Conservation (phyloP, 2,888 invertebrate species). For the Graphium colonna region DNA sequence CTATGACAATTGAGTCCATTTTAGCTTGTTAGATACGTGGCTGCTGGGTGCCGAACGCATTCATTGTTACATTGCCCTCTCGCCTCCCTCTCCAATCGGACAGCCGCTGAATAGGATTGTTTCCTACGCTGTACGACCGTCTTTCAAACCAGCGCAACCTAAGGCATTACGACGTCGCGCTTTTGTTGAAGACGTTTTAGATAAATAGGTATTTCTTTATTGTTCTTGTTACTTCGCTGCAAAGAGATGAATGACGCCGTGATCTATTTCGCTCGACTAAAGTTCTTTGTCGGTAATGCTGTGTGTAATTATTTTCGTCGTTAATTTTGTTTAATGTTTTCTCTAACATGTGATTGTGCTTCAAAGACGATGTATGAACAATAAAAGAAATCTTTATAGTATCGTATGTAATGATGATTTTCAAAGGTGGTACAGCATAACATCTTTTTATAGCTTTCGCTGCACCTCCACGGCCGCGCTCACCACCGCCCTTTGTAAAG, state of each 20-base stretch:
- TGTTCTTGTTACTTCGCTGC: conserved; percentile 28
- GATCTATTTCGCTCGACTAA: neutral
- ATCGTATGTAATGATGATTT: no score
- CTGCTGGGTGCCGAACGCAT: conserved; percentile 40
- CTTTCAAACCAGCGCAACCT: conserved; percentile 26
- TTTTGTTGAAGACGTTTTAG: conserved; percentile 15
- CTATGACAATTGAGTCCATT: conserved; percentile 1
- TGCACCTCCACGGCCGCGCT: no score
- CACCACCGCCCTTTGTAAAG: no score
- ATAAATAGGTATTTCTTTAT: conserved; percentile 10
- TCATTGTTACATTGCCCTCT: conserved; percentile 47
- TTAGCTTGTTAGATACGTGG: conserved; percentile 15
- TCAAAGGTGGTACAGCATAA: no score
- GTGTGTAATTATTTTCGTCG: no score
- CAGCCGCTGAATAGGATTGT: conserved; percentile 27
- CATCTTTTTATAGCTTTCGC: no score
- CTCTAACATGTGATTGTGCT: no score
- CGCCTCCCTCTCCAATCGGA: conserved; percentile 36
- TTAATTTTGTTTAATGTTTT: no score
- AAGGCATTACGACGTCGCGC: conserved; percentile 38
- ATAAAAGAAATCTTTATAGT: neutral
- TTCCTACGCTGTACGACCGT: conserved; percentile 19
- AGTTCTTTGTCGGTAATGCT: no score
- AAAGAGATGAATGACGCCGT: conserved; percentile 25
- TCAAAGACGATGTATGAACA: no score